A percentile compares a stretch with the other conserved stretches of the same genome.
Evolutionary conservation across 2,888 invertebrate genomes (phyloP).

Genomic region (Drosophila meridionalis): DNA sequence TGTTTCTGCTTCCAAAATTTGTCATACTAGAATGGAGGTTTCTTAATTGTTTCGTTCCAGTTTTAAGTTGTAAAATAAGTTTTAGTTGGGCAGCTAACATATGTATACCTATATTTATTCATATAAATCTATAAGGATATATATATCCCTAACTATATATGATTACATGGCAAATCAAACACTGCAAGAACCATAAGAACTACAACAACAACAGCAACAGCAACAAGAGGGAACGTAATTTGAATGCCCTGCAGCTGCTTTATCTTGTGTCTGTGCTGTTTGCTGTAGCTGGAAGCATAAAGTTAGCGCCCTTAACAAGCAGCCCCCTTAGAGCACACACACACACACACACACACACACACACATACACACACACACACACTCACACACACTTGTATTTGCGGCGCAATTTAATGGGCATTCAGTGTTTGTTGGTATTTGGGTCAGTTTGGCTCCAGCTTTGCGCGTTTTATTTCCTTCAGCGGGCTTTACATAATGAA

Average conservation of each 20-base stretch:
- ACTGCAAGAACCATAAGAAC: conserved; percentile 1
- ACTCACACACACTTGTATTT: conserved; percentile 2
- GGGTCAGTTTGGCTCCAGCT: conserved; percentile 66
- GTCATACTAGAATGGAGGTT: no score
- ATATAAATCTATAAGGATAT: conserved; percentile 6
- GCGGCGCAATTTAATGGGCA: conserved; percentile 67
- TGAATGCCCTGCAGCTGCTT: conserved; percentile 19
- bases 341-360: background rate
- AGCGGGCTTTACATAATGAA: conserved; percentile 61
- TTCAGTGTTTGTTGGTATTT: conserved; percentile 72
- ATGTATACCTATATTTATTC: background rate
- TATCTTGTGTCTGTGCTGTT: conserved; percentile 1
- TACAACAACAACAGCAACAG: conserved; percentile 8
- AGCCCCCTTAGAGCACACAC: conserved; percentile 5
- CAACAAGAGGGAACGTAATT: background rate
- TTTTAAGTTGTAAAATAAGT: conserved; percentile 38
- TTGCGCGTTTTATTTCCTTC: conserved; percentile 18
- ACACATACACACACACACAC: background rate
- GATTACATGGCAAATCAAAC: conserved; percentile 11
- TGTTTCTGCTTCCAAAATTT: no score
- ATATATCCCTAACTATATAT: conserved; percentile 2
- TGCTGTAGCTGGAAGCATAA: conserved; percentile 7
- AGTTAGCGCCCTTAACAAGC: conserved; percentile 15
- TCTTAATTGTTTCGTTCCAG: no score
- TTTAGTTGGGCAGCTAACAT: conserved; percentile 11